phyloP scores from a whole-genome alignment of 2,888 invertebrate species.

The Aphidoletes aphidimyza region DNA sequence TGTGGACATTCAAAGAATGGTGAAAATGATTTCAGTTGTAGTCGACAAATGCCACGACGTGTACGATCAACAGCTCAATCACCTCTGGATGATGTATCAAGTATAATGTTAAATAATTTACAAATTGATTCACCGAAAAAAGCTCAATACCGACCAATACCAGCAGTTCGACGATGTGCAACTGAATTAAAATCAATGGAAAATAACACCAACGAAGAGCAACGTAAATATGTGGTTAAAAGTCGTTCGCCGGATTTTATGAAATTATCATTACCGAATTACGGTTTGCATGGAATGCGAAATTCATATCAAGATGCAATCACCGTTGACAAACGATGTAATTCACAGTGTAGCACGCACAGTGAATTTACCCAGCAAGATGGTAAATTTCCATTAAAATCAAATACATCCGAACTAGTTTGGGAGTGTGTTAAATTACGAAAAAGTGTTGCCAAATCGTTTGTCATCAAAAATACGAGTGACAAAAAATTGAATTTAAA shows the following conservation, averaged over 20 bases:
- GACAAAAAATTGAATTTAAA: conserved; percentile 70
- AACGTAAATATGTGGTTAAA: background rate
- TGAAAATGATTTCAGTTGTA: background rate
- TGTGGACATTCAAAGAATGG: background rate
- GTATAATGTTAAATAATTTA: background rate
- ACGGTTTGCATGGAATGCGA: conserved; percentile 17
- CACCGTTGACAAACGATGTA: conserved; percentile 58
- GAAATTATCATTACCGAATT: conserved; percentile 40
- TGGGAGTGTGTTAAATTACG: conserved; percentile 72
- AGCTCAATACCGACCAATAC: background rate
- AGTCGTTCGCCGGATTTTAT: background rate
- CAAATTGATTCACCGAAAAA: background rate
- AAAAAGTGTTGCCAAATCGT: conserved; percentile 68
- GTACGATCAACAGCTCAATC: background rate
- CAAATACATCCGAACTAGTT: conserved; percentile 69
- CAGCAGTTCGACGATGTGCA: background rate
- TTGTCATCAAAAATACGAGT: conserved; percentile 70
- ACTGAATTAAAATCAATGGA: background rate
- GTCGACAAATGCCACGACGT: background rate
- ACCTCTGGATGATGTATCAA: background rate
- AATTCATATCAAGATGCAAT: background rate
- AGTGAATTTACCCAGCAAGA: conserved; percentile 60
- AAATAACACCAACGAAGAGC: background rate
- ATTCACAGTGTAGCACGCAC: conserved; percentile 62
- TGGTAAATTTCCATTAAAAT: conserved; percentile 68